Evolutionary conservation across 2,113 vertebrate genomes (phyloP), one percentile per base, ranked within the genome.

Genomic region (Cercopithecus mona): DNA sequence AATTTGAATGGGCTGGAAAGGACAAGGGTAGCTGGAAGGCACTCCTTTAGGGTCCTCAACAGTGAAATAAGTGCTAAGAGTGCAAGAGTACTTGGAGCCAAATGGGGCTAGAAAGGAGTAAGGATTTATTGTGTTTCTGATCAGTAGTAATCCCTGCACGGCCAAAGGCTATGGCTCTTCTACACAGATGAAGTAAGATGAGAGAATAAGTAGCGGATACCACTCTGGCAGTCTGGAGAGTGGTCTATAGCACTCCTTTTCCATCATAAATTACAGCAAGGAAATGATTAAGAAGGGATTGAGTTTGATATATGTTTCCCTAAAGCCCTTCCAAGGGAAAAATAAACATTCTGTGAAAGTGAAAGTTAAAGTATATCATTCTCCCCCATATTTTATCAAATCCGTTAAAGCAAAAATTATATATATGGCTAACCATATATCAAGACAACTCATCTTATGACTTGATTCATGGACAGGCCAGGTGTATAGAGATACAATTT

Each of bases 251-350:
- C n/a, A 35, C 57, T n/a, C 7, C 45, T 88, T 90, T 83, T 35
- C 59, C 59, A 43, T 91, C 89, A 96, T 89, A 94, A 96, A 94
- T 93, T 94, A 83, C 4, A 89, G 79, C 66, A 43, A 75, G 76
- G 30, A 94, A 93, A 97, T 90, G 92, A 93, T 96, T 97, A 97
- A 93, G 75, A 91, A 89, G 61, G 61, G 59, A 32, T 89, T 82
- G 61, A 10, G 13, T 87, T 95, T 95, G 83, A 97, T 93, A 38
- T 83, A 92, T 96, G 70, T 68, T 95, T 90, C 75, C 76, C 95
- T 95, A 96, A 97, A 95, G 27, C 83, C 96, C 81, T 79, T 97
- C 92, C 90, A 97, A 95, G 90, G 96, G 90, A 97, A 96, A 97
- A 96, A 96, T 96, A 97, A 98, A 97, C 92, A 93, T 75, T 94